A percentile compares a stretch with the other conserved stretches of the same genome.
phyloP scores from a whole-genome alignment of 2,797 vertebrate species.

The Argya squamiceps region DNA sequence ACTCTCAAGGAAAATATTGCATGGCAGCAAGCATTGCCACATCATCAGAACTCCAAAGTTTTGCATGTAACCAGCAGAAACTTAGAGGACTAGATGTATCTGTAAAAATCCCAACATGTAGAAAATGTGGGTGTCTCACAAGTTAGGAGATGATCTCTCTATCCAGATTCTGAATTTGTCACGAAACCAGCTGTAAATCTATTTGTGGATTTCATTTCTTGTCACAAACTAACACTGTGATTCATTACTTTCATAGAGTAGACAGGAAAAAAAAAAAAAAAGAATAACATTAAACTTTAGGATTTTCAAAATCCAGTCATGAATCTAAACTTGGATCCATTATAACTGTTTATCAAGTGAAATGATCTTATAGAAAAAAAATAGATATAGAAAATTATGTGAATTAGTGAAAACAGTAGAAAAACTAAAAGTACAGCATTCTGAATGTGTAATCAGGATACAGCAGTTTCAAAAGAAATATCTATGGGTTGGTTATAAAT shows the following conservation, averaged over 20 bases:
- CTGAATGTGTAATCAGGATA: background rate
- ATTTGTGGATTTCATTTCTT: background rate
- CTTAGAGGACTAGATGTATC: background rate
- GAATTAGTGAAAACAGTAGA: background rate
- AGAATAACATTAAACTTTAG: background rate
- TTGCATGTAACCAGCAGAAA: background rate
- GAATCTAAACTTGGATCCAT: conserved; percentile 1
- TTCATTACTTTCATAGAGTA: background rate
- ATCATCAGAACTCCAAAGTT: background rate
- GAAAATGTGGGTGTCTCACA: background rate
- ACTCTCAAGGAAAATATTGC: background rate
- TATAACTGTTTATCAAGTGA: background rate
- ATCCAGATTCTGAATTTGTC: background rate
- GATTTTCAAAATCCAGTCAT: background rate
- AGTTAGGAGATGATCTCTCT: background rate
- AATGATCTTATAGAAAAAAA: background rate
- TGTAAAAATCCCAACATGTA: background rate
- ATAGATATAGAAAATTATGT: background rate
- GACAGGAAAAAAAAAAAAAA: background rate
- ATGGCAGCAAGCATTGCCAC: background rate
- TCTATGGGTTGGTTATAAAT: background rate
- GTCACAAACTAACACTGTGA: background rate
- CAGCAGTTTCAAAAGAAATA: background rate
- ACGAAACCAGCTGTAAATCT: background rate
- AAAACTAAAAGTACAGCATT: conserved; percentile 3